Evolutionary conservation across 2,888 invertebrate species (phyloP), one percentile per base, ranked within the genome.

Genomic region (Metopia argyrocephala): DNA sequence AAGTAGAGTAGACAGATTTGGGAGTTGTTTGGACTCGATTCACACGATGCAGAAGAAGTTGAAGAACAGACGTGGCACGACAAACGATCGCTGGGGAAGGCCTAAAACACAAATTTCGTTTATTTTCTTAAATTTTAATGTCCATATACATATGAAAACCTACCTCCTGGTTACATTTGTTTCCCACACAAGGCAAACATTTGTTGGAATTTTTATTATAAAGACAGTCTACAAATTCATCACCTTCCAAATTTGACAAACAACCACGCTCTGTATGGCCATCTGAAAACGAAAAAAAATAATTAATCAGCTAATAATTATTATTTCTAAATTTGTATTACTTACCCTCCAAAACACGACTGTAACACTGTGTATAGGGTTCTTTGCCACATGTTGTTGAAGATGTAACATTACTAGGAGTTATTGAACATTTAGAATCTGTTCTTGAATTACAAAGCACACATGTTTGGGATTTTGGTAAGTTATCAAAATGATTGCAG

Each of bases 181-280:
- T 79, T 0, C 85, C 87, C 0, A 31, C 23, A 66, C 90, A 89
- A 15, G 82, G 79, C 6, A 28, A 25, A 57, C 89, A 90, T 3
- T 84, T 76, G 2, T 82, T 83, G 15, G 73, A 28, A 28, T 87
- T 86, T 23, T 56, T 70, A 7, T 84, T 83, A 3, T 15, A 21
- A 1, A 85, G 78, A 56, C 89, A 89, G 0, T 81, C 82, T 0
- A 86, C 5, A 25, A 86, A 88, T 7, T 86, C 84, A 0, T 85
- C 85, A 0, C 65, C 84, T 2, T 87, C 85, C 31, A 89, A 76
- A 3, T 75, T 81, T 7, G 85, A 80, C 0, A 87, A 62, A 9
- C 89, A 89, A 3, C 89, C 89, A 0, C 90, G 87, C 56, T 88
- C 87, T 0, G 88, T 89, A 75, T 87, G 85, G 15, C 89, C 89